Percentiles rank a stretch among this genome's conserved stretches.
These are phyloP conservation scores for Linyphia triangularis DNA, from an alignment of 2,888 invertebrate genomes.

Conservation along the genomic window DNA sequence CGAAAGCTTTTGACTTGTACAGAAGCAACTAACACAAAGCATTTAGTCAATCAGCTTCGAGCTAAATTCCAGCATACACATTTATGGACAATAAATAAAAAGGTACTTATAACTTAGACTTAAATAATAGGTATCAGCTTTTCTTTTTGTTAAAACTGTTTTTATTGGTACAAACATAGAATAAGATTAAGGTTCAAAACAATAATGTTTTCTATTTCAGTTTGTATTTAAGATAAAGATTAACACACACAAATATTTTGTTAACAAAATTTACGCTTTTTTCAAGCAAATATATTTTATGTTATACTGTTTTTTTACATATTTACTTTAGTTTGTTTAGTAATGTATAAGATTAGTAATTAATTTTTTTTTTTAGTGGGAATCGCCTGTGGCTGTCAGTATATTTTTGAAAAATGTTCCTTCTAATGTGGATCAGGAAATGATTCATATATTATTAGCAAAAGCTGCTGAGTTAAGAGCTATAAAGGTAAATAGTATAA, in stretches of 20 bases:
- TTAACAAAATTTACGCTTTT: no score
- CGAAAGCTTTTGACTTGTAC: constrained; percentile 53
- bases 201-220: no score
- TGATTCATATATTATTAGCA: constrained; percentile 76
- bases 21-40: constrained; percentile 52
- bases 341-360: background rate
- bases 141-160: no score
- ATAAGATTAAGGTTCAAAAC: no score
- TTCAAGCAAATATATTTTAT: no score
- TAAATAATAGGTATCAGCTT: background rate
- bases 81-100: constrained; percentile 68
- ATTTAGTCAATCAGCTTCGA: constrained; percentile 60
- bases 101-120: constrained; percentile 12
- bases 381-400: constrained; percentile 56
- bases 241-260: no score
- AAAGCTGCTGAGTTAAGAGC: constrained; percentile 76
- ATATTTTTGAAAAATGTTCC: constrained; percentile 72
- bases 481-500: constrained; percentile 71
- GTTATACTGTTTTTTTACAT: no score
- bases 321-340: no score
- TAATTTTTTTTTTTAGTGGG: constrained; percentile 57
- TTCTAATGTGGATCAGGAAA: constrained; percentile 74
- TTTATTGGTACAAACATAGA: no score
- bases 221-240: no score
- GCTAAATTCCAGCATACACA: constrained; percentile 50